Base-by-base conservation (phyloP, 2,888 invertebrate genomes). In the Scelioninae gen. 2 region DNA sequence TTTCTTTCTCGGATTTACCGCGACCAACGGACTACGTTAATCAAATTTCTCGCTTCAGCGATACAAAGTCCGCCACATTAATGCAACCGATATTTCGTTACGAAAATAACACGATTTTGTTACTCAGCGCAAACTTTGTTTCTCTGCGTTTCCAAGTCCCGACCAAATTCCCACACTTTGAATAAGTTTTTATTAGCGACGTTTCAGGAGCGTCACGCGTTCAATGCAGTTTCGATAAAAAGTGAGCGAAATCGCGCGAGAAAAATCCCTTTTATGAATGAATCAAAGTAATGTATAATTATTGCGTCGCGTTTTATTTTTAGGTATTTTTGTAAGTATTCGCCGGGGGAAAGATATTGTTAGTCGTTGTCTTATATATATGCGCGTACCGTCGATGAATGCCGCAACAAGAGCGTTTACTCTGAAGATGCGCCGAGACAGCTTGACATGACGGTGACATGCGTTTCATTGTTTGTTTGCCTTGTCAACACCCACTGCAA, bases 361-460 rank as follows among this genome's bases (percentile, higher is more conserved):
- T 67, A 61, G 63, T 31, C 37, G 43, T 55, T 15, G 37, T 72
- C 15, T 57, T 22, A 50, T 60, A n/a, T 43, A 63, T 37, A 41
- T 35, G 53, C 67, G 19, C 52, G 35, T 52, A 50, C 57, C 35
- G 41, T 52, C 73, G 61, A 73, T 67, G 63, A 73, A 57, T 60
- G 70, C 70, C 63, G 60, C 64, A 73, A 73, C 67, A 50, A 75
- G 67, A 63, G 61, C 68, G 64, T 68, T 60, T 72, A 69, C 60
- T 58, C 57, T 52, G 50, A 73, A 61, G 70, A 73, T 73, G 72
- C 63, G 74, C 58, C 61, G 80, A 76, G 81, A 80, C 80, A 81
- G 77, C 78, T 79, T 76, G 80, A 78, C 81, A 80, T 80, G 82
- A 83, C 81, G 78, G 75, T 77, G 80, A 82, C 83, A 81, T 78